Evolutionary conservation across 1,140 invertebrate genomes (phyloP), one percentile per base, ranked within the genome.

Genomic region (Oscheius sp.): DNA sequence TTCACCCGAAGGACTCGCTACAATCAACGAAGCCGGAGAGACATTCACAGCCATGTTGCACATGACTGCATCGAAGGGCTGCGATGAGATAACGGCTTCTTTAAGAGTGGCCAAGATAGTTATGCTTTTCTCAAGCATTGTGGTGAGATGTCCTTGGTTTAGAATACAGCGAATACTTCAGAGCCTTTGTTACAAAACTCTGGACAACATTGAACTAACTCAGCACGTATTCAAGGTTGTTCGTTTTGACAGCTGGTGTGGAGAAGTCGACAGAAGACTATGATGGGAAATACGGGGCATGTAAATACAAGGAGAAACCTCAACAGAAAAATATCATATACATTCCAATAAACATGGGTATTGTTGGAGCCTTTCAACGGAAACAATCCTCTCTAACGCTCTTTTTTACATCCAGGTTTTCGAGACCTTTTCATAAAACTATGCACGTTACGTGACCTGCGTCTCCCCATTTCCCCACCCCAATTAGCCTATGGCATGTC

Each of bases 111-210:
- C 49, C 7, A 7, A 26, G 49, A 55, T 55, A 7, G 28, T 15
- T 23, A 55, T 55, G 49, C 49, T 55, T 4, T 55, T 55, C 49
- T 15, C 49, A 15, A 55, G 49, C 28, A 55, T 55, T 55, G 49
- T 55, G 7, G 49, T 55, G 23, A 23, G 23, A 7, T 55, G 7
- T 55, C 7, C 7, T 15, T 23, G 15, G 49, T 23, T 13, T 20
- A 55, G 7, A 4, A 13, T 13, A 13, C 15, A 55, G 49, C 7
- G 23, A 4, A 20, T 15, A 26, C 28, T 55, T 55, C 49, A 55
- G 49, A 55, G 28, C 23, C 49, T 55, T 23, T 15, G 15, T 23
- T 55, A 55, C 49, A 55, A 55, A 23, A 55, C 49, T 4, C 23
- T 55, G 49, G 49, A 55, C 23, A 55, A 55, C 23, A 55, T 55